These are phyloP conservation scores for Pandion haliaetus DNA, from an alignment of 2,113 vertebrate genomes.

Conservation along the genomic window DNA sequence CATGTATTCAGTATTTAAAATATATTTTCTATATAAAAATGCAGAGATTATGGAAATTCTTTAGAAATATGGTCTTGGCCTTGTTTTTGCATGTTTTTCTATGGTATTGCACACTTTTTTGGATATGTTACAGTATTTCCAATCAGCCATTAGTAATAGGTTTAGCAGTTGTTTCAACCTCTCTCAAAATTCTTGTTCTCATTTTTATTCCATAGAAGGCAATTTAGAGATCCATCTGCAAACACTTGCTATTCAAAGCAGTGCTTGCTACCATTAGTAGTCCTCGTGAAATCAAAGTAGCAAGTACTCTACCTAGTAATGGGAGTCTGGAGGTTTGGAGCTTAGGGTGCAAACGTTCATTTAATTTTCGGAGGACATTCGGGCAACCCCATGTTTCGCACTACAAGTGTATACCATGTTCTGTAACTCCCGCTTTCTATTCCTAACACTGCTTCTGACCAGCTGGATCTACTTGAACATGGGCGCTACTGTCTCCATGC, in stretches of 20 bases:
- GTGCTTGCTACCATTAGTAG: background rate
- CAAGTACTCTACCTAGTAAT: background rate
- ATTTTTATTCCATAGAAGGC: background rate
- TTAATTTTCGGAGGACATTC: background rate
- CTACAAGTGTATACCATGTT: background rate
- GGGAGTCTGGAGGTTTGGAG: background rate
- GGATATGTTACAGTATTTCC: constrained; percentile 12
- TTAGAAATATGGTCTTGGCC: background rate
- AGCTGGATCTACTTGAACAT: background rate
- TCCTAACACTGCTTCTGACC: background rate
- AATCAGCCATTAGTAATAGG: background rate
- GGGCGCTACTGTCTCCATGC: background rate
- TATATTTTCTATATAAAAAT: background rate
- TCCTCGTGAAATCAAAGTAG: background rate
- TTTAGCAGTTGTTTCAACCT: constrained; percentile 24
- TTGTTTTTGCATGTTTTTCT: background rate
- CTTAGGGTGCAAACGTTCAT: background rate
- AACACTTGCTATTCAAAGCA: background rate
- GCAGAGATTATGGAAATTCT: background rate
- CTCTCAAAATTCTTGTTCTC: background rate
- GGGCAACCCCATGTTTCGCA: background rate
- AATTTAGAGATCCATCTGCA: background rate
- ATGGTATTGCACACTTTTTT: background rate
- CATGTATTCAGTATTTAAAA: background rate
- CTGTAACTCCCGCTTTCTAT: background rate